Percentiles rank a stretch among this genome's conserved stretches.
Evolutionary conservation across 2,113 vertebrate genomes (phyloP).

Genomic region (Ornithorhynchus anatinus): DNA sequence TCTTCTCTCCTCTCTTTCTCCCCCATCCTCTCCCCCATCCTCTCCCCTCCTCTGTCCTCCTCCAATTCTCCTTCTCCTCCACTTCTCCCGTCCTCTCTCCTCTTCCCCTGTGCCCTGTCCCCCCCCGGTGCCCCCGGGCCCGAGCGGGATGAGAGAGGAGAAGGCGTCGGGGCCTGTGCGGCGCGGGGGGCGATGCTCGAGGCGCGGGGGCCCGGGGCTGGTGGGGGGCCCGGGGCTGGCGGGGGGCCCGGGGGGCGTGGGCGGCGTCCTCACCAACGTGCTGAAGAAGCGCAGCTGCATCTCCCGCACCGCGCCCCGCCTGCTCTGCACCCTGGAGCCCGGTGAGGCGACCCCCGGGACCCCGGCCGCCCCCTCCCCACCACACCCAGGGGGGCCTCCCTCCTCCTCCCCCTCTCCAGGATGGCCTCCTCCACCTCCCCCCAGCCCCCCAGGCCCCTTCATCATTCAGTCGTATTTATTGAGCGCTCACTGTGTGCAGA

Average conservation of each 20-base stretch:
- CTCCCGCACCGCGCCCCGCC: constrained; percentile 89
- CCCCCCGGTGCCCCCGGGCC: background rate
- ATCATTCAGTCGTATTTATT: no score
- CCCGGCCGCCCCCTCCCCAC: no score
- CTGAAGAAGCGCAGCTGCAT: constrained; percentile 95
- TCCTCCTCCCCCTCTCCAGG: background rate
- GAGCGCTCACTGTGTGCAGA: no score
- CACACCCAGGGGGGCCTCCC: background rate
- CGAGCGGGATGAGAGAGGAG: constrained; percentile 84
- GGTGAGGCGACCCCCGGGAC: constrained; percentile 71
- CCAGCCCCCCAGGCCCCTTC: background rate
- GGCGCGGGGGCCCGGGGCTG: constrained; percentile 77
- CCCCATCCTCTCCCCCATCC: background rate
- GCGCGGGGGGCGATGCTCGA: constrained; percentile 80
- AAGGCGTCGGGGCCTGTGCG: constrained; percentile 74
- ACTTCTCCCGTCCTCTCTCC: background rate
- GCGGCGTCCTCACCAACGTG: constrained; percentile 93
- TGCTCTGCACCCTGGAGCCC: constrained; percentile 97
- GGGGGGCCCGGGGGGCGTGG: constrained; percentile 83
- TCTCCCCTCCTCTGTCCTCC: background rate
- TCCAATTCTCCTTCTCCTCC: background rate
- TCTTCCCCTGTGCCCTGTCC: constrained; percentile 6
- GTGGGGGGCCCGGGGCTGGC: constrained; percentile 77
- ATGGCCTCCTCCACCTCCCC: background rate
- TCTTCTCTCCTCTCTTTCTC: no score